A percentile compares a stretch with the other conserved stretches of the same genome.
Evolutionary conservation across 2,113 vertebrate genomes (phyloP).

Genomic region (Rutilus rutilus): DNA sequence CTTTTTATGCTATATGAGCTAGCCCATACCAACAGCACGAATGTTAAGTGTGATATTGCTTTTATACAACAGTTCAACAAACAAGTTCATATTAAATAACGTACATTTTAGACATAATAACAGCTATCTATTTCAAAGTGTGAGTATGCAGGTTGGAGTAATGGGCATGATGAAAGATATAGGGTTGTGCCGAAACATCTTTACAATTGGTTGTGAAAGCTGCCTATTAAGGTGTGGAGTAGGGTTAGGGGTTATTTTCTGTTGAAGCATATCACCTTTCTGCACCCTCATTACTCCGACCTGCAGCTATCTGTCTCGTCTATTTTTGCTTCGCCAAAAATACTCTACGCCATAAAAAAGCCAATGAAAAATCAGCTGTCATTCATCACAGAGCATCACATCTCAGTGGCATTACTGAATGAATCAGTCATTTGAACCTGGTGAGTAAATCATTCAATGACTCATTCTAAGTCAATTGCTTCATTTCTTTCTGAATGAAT

Average conservation of each 20-base stretch:
- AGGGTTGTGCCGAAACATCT: no score
- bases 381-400: neutral
- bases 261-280: no score
- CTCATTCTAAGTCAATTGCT: neutral
- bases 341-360: neutral
- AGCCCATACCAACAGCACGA: neutral
- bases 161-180: no score
- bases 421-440: no score
- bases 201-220: no score
- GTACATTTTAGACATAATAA: no score
- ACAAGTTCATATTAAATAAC: neutral
- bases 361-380: neutral
- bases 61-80: neutral
- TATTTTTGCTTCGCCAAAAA: neutral
- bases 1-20: neutral
- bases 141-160: no score
- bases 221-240: no score
- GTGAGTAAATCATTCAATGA: neutral
- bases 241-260: no score
- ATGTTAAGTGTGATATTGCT: neutral
- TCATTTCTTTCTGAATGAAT: neutral
- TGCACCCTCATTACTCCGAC: no score
- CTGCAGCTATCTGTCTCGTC: neutral
- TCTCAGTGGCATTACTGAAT: neutral
- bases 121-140: no score